These are phyloP conservation scores for Cebus imitator DNA, from an alignment of 2,113 vertebrate species.

Conservation along the genomic window DNA sequence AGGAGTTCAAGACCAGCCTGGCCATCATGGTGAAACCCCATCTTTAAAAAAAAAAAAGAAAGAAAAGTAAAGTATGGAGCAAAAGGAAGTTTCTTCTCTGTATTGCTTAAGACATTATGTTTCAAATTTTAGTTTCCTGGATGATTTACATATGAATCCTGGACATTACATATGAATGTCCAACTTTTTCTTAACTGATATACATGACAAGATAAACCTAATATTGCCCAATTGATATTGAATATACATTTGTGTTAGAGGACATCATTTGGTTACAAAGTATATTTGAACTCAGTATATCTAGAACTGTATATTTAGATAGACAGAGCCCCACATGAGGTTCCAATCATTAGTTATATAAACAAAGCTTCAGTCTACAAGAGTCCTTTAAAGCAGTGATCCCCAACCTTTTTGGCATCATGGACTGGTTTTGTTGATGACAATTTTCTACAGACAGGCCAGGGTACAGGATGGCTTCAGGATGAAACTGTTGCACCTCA, in stretches of 20 bases:
- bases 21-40: too few relatives aligned
- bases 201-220: background rate
- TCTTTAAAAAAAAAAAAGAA: too few relatives aligned
- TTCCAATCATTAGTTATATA: background rate
- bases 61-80: background rate
- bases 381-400: background rate
- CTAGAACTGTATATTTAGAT: background rate
- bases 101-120: background rate
- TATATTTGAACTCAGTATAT: background rate
- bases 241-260: background rate
- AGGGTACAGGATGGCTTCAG: too few relatives aligned
- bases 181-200: background rate
- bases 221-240: background rate
- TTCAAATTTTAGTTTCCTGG: slow-evolving; percentile 15
- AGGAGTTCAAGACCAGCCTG: too few relatives aligned
- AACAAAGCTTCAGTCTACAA: background rate
- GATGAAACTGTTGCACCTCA: too few relatives aligned
- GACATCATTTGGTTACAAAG: background rate
- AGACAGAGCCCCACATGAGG: background rate
- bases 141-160: background rate
- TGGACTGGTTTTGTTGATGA: too few relatives aligned
- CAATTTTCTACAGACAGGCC: too few relatives aligned
- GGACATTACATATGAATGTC: background rate
- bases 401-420: too few relatives aligned
- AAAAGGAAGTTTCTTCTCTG: background rate